Conservation (phyloP, 2,113 vertebrate genomes). For the Gorsachius goisagi region DNA sequence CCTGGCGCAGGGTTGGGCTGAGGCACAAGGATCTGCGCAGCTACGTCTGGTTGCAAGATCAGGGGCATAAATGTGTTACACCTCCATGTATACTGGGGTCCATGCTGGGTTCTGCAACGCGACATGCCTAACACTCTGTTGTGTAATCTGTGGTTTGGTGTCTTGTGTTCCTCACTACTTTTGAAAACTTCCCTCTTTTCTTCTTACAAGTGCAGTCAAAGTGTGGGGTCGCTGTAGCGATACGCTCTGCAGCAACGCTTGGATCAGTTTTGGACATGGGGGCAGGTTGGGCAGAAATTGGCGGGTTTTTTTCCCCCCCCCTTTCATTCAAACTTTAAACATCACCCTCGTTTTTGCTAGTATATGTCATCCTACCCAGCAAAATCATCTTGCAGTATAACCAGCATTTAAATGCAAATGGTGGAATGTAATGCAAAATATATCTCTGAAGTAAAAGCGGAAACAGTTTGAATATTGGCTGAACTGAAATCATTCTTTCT, state of each 20-base stretch:
- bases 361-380: background rate
- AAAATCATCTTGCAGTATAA: constrained; percentile 74
- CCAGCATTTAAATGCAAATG: constrained; percentile 75
- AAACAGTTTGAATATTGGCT: constrained; percentile 80
- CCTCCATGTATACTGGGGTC: background rate
- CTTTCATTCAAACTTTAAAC: constrained; percentile 56
- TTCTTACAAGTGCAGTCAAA: constrained; percentile 70
- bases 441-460: constrained; percentile 67
- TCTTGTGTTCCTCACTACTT: constrained; percentile 71
- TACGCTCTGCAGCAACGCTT: background rate
- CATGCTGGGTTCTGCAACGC: constrained; percentile 50
- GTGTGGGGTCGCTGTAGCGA: background rate
- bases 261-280: constrained; percentile 22
- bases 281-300: constrained; percentile 25
- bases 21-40: background rate
- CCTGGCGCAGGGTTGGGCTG: background rate
- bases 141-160: constrained; percentile 64
- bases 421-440: constrained; percentile 62
- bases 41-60: background rate
- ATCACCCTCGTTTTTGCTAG: constrained; percentile 64
- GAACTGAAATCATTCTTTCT: constrained; percentile 97
- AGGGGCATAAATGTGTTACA: background rate
- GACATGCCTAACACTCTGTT: constrained; percentile 56
- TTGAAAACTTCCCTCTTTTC: constrained; percentile 63
- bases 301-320: background rate